Evolutionary conservation across 2,888 invertebrate genomes (phyloP), one percentile per base, ranked within the genome.

Genomic region (Latheticus oryzae): DNA sequence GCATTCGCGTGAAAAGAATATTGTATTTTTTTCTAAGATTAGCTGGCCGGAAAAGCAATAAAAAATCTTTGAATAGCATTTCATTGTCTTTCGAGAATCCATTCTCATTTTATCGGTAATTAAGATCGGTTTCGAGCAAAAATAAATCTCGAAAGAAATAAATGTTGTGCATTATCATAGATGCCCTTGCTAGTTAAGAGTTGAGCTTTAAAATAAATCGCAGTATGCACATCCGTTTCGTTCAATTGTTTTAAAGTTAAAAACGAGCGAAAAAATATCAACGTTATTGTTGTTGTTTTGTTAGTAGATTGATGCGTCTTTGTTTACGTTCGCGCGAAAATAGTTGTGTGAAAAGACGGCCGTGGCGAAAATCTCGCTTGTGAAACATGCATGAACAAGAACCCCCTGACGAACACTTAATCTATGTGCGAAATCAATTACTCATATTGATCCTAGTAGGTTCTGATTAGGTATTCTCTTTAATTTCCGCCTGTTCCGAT

Each of bases 401-500:
- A 32, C 47, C 48, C 23, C 15, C 28, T 24, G 40, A 23, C 37
- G 48, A 26, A 30, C 51, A 38, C 50, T 58, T 58, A 58, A 62
- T 62, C 58, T 63, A 64, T 63, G 55, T 59, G 66, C 61, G 65
- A 69, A 72, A 75, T 73, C 75, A 74, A 75, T 74, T 74, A 74
- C 72, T 70, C 68, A 71, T 69, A 74, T 73, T 66, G 73, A 73
- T 72, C 71, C 69, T 58, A 58, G 64, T 64, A 65, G 64, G 67
- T 71, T 64, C 73, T 78, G 78, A 79, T 79, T 79, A 79, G 76
- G 71, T 75, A 79, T 79, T 79, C 79, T 77, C 79, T 79, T 79
- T 79, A 79, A 79, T 79, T 79, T 79, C 78, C 79, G 76, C 74
- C 64, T 69, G 71, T 71, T 71, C 69, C 72, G 71, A 72, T 71